A percentile compares a stretch with the other conserved stretches of the same genome.
Evolutionary conservation across 2,113 vertebrate species (phyloP).

Genomic region (Chionodraco myersi): DNA sequence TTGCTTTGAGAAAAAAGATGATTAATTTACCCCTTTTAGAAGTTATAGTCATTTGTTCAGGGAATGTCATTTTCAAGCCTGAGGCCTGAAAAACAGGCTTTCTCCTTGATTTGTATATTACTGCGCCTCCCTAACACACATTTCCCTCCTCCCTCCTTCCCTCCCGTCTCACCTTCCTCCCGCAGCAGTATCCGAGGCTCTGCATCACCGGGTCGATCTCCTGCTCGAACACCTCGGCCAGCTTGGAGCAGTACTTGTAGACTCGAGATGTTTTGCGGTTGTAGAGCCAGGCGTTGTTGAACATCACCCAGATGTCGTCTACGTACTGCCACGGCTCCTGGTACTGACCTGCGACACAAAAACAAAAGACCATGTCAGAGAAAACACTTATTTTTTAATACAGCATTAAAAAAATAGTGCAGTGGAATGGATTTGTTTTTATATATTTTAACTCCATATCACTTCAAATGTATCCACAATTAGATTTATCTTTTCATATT

Average conservation of each 20-base stretch:
- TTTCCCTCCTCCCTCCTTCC: neutral
- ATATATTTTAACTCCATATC: no score
- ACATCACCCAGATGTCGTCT: slow-evolving; percentile 99
- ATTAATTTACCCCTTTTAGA: no score
- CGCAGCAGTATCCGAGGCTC: slow-evolving; percentile 96
- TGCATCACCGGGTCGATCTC: slow-evolving; percentile 99
- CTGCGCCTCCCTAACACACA: neutral
- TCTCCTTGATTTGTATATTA: neutral
- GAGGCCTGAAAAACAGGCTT: no score
- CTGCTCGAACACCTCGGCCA: slow-evolving; percentile 97
- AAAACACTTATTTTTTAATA: neutral
- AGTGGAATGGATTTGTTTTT: no score
- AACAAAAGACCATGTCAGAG: neutral
- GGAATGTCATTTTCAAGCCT: no score
- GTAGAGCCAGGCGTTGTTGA: slow-evolving; percentile 99
- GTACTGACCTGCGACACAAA: slow-evolving; percentile 86
- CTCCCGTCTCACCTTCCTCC: slow-evolving; percentile 89
- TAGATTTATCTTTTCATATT: no score
- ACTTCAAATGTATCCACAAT: no score
- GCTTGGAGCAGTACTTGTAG: slow-evolving; percentile 98
- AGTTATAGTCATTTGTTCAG: no score
- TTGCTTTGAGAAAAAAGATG: no score
- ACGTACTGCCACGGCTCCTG: slow-evolving; percentile 99
- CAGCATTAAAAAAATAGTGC: no score
- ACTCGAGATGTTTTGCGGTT: slow-evolving; percentile 98